Percentiles rank a stretch among this genome's conserved stretches.
These are phyloP conservation scores for Protobothrops flavoviridis DNA, from an alignment of 2,113 vertebrate species.

Conservation along the genomic window DNA sequence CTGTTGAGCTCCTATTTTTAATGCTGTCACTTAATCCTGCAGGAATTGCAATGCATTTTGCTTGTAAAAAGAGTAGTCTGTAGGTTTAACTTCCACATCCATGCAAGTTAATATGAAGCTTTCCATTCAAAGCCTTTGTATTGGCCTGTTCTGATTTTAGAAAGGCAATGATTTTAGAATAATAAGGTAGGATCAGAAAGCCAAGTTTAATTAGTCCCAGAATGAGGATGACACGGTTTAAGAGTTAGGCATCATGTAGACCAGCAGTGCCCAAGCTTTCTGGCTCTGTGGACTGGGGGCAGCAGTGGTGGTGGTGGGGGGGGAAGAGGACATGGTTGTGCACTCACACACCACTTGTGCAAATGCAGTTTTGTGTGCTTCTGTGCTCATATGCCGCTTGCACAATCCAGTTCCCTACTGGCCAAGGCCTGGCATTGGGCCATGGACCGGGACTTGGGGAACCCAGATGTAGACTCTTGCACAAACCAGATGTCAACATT, in stretches of 20 bases:
- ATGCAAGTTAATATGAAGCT: neutral
- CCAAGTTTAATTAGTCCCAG: conserved; percentile 14
- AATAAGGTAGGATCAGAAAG: conserved; percentile 26
- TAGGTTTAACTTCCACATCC: conserved; percentile 7
- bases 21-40: neutral
- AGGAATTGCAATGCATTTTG: conserved; percentile 6
- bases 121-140: conserved; percentile 29
- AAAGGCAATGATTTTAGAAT: conserved; percentile 16
- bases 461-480: neutral
- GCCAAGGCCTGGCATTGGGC: neutral
- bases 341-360: neutral
- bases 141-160: neutral
- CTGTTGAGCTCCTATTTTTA: neutral
- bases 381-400: conserved; percentile 29
- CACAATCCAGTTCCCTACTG: neutral
- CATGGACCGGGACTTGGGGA: neutral
- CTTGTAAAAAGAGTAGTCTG: rapidly evolving
- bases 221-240: neutral
- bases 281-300: neutral
- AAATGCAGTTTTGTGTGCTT: neutral
- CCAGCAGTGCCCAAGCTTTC: neutral
- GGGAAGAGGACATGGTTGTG: conserved; percentile 29
- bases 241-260: neutral
- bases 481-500: conserved; percentile 9
- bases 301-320: rapidly evolving